Evolutionary conservation across 2,797 vertebrate genomes (phyloP).

Genomic region (Enteromius mattozi): DNA sequence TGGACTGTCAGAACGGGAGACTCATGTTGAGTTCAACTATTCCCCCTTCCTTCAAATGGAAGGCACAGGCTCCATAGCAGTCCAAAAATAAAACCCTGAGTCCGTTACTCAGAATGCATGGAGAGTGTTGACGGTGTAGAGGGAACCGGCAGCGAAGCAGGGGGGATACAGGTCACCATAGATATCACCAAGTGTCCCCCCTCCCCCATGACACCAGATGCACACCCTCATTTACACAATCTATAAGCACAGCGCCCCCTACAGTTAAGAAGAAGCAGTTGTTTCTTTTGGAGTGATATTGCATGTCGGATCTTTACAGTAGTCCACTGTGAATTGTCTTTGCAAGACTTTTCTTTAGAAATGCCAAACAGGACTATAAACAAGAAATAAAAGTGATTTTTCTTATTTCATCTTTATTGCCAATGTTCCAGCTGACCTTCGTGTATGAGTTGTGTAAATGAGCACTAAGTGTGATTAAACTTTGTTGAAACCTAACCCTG

Average conservation of each 20-base stretch:
- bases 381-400: background rate
- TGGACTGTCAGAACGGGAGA: slow-evolving; percentile 74
- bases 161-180: slow-evolving; percentile 67
- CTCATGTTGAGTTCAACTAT: slow-evolving; percentile 79
- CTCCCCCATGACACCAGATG: slow-evolving; percentile 35
- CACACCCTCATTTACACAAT: slow-evolving; percentile 20
- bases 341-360: background rate
- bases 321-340: background rate
- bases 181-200: slow-evolving; percentile 65
- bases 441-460: no score
- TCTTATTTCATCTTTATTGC: background rate
- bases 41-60: slow-evolving; percentile 82
- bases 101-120: slow-evolving; percentile 72
- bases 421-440: background rate
- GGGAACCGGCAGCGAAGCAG: slow-evolving; percentile 55
- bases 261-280: slow-evolving; percentile 50
- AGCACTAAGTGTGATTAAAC: background rate
- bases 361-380: background rate
- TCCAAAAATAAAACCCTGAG: slow-evolving; percentile 87
- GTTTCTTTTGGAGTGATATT: background rate
- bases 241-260: slow-evolving; percentile 66
- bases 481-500: background rate
- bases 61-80: slow-evolving; percentile 77
- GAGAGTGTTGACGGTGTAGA: slow-evolving; percentile 64
- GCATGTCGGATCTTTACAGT: background rate